Evolutionary conservation across 2,113 vertebrate species (phyloP).

Genomic region (Cinclus mexicanus): DNA sequence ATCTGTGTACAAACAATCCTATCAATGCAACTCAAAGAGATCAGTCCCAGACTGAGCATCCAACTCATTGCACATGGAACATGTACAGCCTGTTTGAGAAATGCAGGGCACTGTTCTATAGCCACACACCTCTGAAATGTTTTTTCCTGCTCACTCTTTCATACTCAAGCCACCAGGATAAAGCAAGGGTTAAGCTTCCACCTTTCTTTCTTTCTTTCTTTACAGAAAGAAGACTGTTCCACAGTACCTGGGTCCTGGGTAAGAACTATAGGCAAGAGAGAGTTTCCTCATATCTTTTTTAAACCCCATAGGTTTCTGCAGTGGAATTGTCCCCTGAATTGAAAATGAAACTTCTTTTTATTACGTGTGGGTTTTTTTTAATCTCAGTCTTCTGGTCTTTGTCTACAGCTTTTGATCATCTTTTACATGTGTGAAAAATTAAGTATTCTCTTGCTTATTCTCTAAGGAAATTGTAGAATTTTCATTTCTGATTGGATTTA

Average conservation of each 20-base stretch:
- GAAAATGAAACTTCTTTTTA: neutral
- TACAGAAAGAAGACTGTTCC: constrained; percentile 64
- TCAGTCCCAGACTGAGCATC: neutral
- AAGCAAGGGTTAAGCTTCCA: constrained; percentile 65
- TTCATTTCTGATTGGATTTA: neutral
- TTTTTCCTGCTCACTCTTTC: constrained; percentile 21
- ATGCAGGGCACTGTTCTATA: neutral
- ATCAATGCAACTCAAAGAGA: neutral
- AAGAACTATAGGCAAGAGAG: constrained; percentile 60
- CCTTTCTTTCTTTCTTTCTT: constrained; percentile 70
- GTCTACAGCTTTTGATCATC: neutral
- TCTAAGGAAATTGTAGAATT: neutral
- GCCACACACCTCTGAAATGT: neutral
- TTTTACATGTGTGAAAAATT: neutral
- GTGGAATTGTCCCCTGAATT: constrained; percentile 26
- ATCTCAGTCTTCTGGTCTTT: neutral
- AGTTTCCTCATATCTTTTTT: constrained; percentile 33
- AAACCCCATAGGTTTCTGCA: constrained; percentile 23
- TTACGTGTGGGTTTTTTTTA: neutral
- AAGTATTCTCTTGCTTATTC: neutral
- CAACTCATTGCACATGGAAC: neutral
- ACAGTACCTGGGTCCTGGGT: constrained; percentile 59
- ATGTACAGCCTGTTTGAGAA: neutral
- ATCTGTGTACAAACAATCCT: neutral
- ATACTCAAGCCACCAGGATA: neutral